These are phyloP conservation scores for Oscheius sp. DNA, from an alignment of 1,140 invertebrate genomes.

Conservation along the genomic window DNA sequence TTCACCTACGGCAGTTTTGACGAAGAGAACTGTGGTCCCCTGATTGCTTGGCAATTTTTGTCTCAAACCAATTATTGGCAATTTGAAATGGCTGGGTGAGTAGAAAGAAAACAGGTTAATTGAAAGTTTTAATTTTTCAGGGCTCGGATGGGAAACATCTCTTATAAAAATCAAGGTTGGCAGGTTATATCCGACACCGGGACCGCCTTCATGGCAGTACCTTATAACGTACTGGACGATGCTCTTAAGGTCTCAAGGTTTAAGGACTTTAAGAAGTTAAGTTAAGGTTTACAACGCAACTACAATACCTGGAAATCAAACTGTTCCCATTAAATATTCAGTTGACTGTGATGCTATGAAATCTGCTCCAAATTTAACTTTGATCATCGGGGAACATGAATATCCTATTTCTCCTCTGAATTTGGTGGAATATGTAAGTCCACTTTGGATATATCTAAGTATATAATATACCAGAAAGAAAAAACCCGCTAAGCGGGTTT, in stretches of 20 bases:
- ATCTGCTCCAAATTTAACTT: neutral
- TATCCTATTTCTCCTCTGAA: constrained; percentile 17
- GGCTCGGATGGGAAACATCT: neutral
- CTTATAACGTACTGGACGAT: constrained; percentile 4
- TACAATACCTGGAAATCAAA: neutral
- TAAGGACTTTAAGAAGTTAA: too few relatives aligned
- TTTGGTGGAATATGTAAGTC: constrained; percentile 16
- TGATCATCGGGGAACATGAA: constrained; percentile 6
- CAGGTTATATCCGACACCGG: constrained; percentile 38
- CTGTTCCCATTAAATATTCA: neutral
- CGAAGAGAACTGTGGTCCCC: constrained; percentile 21
- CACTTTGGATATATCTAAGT: too few relatives aligned
- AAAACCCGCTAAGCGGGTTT: too few relatives aligned
- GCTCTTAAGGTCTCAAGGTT: neutral
- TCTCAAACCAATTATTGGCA: constrained; percentile 30
- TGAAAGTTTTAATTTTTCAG: neutral
- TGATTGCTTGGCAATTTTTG: constrained; percentile 28
- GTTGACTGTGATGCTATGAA: constrained; percentile 12
- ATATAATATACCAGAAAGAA: too few relatives aligned
- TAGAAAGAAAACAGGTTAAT: neutral
- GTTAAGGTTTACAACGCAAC: neutral
- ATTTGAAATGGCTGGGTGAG: constrained; percentile 33
- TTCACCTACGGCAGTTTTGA: constrained; percentile 40
- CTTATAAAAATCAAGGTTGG: constrained; percentile 4
- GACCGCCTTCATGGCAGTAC: constrained; percentile 31